Conservation (phyloP, 2,113 vertebrate species). For the Catagonus wagneri region DNA sequence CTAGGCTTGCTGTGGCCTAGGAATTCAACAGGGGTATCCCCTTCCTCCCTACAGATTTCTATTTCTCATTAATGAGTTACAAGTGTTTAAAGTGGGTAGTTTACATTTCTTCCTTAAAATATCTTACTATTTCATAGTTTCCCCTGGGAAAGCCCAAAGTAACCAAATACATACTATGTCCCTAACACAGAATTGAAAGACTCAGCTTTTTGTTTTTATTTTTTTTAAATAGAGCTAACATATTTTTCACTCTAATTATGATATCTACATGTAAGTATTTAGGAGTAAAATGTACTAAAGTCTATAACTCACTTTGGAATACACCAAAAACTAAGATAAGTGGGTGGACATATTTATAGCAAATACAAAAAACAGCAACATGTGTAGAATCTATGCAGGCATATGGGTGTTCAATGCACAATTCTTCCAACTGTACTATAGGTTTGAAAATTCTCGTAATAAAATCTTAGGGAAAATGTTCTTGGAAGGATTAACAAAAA, state of each 20-base stretch:
- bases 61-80: constrained; percentile 51
- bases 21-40: constrained; percentile 56
- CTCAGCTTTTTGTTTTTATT: background rate
- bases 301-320: constrained; percentile 22
- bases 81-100: constrained; percentile 8
- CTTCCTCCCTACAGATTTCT: constrained; percentile 45
- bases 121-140: constrained; percentile 23
- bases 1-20: background rate
- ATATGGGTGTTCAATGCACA: background rate
- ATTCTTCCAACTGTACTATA: constrained; percentile 24
- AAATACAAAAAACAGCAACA: constrained; percentile 38
- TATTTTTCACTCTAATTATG: constrained; percentile 37
- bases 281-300: background rate
- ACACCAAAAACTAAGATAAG: constrained; percentile 24
- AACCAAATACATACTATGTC: background rate
- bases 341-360: background rate
- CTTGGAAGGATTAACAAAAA: constrained; percentile 13
- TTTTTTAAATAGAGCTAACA: background rate
- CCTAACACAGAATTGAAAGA: background rate
- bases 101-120: constrained; percentile 46
- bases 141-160: constrained; percentile 42
- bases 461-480: constrained; percentile 41
- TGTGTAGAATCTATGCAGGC: background rate
- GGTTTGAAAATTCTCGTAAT: constrained; percentile 36
- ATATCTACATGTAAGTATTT: background rate